Conservation (phyloP, 2,797 vertebrate genomes). For the Enoplosus armatus region DNA sequence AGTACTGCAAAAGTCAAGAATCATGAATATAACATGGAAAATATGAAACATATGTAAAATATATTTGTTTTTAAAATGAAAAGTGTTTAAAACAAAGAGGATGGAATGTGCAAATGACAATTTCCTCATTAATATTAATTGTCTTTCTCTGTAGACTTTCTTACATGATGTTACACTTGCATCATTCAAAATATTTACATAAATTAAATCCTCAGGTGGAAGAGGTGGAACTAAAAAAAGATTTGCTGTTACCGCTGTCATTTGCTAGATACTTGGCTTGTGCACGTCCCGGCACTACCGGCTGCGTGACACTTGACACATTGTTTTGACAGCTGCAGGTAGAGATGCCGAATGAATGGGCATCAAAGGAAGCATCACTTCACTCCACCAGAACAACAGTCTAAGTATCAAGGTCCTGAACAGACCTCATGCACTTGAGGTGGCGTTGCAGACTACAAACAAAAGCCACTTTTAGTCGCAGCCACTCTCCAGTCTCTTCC, state of each 20-base stretch:
- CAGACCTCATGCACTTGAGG: constrained; percentile 27
- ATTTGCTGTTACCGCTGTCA: constrained; percentile 9
- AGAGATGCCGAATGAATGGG: constrained; percentile 15
- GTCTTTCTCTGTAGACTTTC: neutral
- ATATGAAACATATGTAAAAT: too few relatives aligned
- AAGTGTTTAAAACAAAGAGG: too few relatives aligned
- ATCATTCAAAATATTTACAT: constrained; percentile 26
- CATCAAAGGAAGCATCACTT: constrained; percentile 39
- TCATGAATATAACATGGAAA: too few relatives aligned
- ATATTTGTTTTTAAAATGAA: too few relatives aligned
- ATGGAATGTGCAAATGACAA: too few relatives aligned
- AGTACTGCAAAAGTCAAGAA: too few relatives aligned
- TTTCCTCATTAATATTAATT: constrained; percentile 14
- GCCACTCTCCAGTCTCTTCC: constrained; percentile 25
- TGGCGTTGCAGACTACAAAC: constrained; percentile 32
- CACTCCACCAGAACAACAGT: constrained; percentile 42
- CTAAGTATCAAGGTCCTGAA: constrained; percentile 27
- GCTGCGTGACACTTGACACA: constrained; percentile 28
- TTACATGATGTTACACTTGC: neutral
- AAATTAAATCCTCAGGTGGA: neutral
- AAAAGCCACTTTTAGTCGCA: constrained; percentile 36
- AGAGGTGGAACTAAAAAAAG: too few relatives aligned
- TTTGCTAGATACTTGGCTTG: neutral
- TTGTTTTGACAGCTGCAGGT: constrained; percentile 48
- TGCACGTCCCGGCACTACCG: neutral